Base-by-base conservation (phyloP, 2,888 invertebrate genomes). In the Xestia xanthographa region DNA sequence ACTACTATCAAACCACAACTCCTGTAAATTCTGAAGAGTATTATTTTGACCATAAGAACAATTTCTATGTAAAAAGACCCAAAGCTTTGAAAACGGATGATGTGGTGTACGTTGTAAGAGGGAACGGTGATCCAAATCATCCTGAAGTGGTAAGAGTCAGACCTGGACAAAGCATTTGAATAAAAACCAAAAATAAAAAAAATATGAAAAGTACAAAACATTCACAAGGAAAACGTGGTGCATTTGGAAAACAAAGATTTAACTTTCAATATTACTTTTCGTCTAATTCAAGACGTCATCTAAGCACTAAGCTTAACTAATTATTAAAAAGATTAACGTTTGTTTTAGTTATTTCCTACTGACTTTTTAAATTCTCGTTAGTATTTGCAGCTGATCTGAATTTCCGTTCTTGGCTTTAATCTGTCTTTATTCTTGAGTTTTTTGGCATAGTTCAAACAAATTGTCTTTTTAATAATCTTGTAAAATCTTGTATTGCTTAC, bases 21-120 rank as follows among this genome's bases (percentile, higher is more conserved):
- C 72, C 86, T 53, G 85, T 86, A 0, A 90, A 86, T 77, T 56
- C 85, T 20, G 84, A 89, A 43, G 90, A 92, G 41, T 92, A 91
- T 78, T 83, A 87, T 17, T 92, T 86, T 81, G 91, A 91, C 78
- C 72, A 91, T 76, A 88, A 87, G 72, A 83, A 91, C 50, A 90
- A 90, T 58, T 90, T 90, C 65, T 90, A 91, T 78, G 87, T 89
- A 0, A 89, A 90, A 78, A 90, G 63, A 66, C 79, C 79, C 5
- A 75, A 81, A 71, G 66, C 81, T 63, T 73, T 88, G n/a, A 88
- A 92, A 62, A 90, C 90, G 72, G 92, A 88, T 20, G 38, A 90
- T 74, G 93, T 94, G 3, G 92, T 96, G n/a, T 97, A 96, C 66
- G 90, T 97, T 50, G 93, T 97, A 0, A 94, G 96, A 89, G 97